phyloP scores from a whole-genome alignment of 2,888 invertebrate species.

The Sarcophaga caerulescens region DNA sequence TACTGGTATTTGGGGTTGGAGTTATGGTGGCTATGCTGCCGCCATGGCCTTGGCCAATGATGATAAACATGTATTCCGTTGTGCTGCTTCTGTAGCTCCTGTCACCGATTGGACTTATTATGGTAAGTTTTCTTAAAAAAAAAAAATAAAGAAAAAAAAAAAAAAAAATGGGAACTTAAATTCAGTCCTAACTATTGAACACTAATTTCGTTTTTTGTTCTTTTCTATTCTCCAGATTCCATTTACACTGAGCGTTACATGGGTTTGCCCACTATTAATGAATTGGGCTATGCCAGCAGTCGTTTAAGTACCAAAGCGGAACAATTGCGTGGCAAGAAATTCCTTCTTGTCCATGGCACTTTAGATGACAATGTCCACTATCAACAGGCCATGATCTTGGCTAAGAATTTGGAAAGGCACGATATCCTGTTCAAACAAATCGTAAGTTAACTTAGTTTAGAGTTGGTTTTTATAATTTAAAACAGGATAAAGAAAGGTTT shows the following conservation, averaged over 20 bases:
- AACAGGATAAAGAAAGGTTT: too few relatives aligned
- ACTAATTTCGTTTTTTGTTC: background rate
- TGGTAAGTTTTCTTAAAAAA: constrained; percentile 83
- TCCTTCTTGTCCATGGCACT: constrained; percentile 96
- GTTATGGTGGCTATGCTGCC: constrained; percentile 97
- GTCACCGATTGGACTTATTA: constrained; percentile 98
- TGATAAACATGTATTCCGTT: constrained; percentile 89
- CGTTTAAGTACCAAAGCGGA: constrained; percentile 88
- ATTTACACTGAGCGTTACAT: constrained; percentile 98
- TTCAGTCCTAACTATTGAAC: too few relatives aligned
- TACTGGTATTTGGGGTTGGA: constrained; percentile 99
- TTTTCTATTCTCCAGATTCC: constrained; percentile 86
- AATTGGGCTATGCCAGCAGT: constrained; percentile 87
- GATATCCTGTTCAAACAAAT: constrained; percentile 96
- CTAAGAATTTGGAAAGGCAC: constrained; percentile 90
- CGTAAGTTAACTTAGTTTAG: constrained; percentile 83
- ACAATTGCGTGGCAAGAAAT: constrained; percentile 87
- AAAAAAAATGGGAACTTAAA: too few relatives aligned
- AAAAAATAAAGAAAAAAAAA: too few relatives aligned
- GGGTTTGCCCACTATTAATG: constrained; percentile 91
- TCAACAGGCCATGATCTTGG: constrained; percentile 96
- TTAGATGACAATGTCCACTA: constrained; percentile 98
- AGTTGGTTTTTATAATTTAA: background rate
- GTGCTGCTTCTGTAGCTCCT: constrained; percentile 97
- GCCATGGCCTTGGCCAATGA: constrained; percentile 93